Evolutionary conservation across 2,797 vertebrate genomes (phyloP).

Genomic region (Malacoctenus gilli): DNA sequence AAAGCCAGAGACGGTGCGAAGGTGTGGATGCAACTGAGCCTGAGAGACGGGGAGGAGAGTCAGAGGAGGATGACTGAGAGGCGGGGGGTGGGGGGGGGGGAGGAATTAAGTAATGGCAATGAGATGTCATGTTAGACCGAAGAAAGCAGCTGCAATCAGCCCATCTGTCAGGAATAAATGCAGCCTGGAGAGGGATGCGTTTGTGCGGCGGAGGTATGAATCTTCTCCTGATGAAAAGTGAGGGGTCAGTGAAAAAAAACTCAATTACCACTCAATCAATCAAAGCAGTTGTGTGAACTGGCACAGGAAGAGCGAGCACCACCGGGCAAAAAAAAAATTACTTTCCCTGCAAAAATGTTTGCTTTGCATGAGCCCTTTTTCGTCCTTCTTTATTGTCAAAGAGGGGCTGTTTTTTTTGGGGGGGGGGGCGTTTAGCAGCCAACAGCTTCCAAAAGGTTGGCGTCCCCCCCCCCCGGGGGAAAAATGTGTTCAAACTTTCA

Average conservation of each 20-base stretch:
- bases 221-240: conserved; percentile 63
- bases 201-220: conserved; percentile 49
- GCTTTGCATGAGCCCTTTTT: conserved; percentile 25
- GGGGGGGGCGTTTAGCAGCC: conserved; percentile 19
- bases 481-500: conserved; percentile 17
- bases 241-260: conserved; percentile 62
- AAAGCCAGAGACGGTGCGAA: conserved; percentile 15
- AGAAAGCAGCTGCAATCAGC: conserved; percentile 67
- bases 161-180: conserved; percentile 65
- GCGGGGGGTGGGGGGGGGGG: too few relatives aligned
- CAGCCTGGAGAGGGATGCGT: conserved; percentile 44
- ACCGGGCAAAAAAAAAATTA: conserved; percentile 38
- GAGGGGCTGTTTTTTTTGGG: too few relatives aligned
- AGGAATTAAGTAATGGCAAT: conserved; percentile 65
- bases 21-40: conserved; percentile 28
- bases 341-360: conserved; percentile 25
- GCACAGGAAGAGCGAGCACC: conserved; percentile 7
- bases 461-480: background rate
- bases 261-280: conserved; percentile 64
- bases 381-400: conserved; percentile 4
- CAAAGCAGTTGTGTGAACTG: conserved; percentile 32
- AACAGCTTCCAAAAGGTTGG: conserved; percentile 8
- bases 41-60: conserved; percentile 46
- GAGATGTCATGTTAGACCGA: conserved; percentile 61
- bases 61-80: conserved; percentile 55